Conservation (phyloP, 2,888 invertebrate species). For the Pyrrhosoma nymphula region DNA sequence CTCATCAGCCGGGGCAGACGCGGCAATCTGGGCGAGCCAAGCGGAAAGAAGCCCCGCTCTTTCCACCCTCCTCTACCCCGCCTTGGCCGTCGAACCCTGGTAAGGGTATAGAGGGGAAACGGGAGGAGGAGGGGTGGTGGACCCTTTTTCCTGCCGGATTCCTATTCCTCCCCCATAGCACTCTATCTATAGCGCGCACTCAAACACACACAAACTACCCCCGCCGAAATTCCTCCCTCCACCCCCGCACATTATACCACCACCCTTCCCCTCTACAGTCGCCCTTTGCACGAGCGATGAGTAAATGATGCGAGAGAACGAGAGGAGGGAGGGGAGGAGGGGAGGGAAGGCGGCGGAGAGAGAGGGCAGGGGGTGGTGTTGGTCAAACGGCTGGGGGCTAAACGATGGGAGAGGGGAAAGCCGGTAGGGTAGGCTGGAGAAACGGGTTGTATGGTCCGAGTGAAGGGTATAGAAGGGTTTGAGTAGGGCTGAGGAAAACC, state of each 20-base stretch:
- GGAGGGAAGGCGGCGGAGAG: not conserved
- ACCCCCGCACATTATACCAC: not conserved
- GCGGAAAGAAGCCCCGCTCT: not conserved
- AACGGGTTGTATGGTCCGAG: not conserved
- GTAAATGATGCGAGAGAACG: not conserved
- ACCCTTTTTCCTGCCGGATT: not conserved
- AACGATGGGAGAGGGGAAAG: not conserved
- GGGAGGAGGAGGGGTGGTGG: not conserved
- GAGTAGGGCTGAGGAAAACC: not conserved
- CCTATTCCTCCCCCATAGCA: not conserved
- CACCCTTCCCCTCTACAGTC: not conserved
- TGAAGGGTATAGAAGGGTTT: not conserved
- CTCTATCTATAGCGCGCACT: not conserved
- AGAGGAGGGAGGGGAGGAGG: not conserved
- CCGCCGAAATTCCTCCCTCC: not conserved
- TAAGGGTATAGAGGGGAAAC: not conserved
- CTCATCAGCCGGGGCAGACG: constrained; percentile 30
- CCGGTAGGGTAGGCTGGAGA: not conserved
- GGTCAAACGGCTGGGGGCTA: not conserved
- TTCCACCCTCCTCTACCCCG: not conserved
- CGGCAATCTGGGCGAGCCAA: not conserved
- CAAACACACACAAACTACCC: not conserved
- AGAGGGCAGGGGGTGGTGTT: not conserved
- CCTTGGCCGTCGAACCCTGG: not conserved
- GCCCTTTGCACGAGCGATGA: constrained; percentile 14